These are phyloP conservation scores for Lepidonotus clava DNA, from an alignment of 2,888 invertebrate species.

Conservation along the genomic window DNA sequence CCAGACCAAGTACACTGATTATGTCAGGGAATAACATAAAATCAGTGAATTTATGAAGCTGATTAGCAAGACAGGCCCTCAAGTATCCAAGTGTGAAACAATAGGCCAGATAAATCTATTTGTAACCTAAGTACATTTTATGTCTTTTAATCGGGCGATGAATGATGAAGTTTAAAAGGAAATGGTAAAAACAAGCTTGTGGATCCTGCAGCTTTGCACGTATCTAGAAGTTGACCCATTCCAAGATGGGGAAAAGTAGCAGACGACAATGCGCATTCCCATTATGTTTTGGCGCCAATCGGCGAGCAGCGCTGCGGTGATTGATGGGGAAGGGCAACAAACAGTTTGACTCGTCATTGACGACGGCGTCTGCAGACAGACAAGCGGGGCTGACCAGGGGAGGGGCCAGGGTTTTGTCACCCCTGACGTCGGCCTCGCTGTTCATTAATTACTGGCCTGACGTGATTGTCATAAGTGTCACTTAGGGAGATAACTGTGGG, in stretches of 20 bases:
- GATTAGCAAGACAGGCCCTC: too few relatives aligned
- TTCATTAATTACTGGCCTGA: slow-evolving; percentile 38
- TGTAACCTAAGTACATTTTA: too few relatives aligned
- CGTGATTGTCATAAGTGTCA: slow-evolving; percentile 52
- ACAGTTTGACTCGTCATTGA: slow-evolving; percentile 32
- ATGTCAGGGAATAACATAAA: too few relatives aligned
- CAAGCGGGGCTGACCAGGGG: not conserved
- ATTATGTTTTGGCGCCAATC: slow-evolving; percentile 44
- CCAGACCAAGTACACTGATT: too few relatives aligned
- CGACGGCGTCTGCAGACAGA: not conserved
- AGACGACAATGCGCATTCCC: slow-evolving; percentile 30
- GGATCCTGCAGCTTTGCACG: too few relatives aligned
- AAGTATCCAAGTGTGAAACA: too few relatives aligned
- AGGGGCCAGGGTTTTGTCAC: not conserved
- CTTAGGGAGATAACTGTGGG: slow-evolving; percentile 37
- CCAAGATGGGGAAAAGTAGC: not conserved
- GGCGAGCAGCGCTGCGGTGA: not conserved
- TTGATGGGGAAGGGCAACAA: slow-evolving; percentile 28
- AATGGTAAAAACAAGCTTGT: too few relatives aligned
- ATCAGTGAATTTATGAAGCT: too few relatives aligned
- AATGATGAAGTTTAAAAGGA: too few relatives aligned
- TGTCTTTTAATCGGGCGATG: too few relatives aligned
- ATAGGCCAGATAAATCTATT: too few relatives aligned
- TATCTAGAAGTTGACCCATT: too few relatives aligned
- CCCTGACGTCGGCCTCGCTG: not conserved